Percentiles rank a stretch among this genome's conserved stretches.
Conservation (phyloP, 2,888 invertebrate species). For the Parnassius glacialis region DNA sequence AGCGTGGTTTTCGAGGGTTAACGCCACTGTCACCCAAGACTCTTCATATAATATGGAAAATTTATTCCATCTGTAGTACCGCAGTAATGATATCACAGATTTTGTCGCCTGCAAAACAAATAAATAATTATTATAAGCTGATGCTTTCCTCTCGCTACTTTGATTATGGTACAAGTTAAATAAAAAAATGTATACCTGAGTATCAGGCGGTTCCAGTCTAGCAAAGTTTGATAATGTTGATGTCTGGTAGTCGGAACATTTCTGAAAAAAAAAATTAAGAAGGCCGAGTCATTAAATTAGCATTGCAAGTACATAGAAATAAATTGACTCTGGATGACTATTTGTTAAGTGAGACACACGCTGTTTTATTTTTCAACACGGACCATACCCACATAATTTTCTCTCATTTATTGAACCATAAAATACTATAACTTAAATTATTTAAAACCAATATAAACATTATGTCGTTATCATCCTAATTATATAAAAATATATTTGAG, state of each 20-base stretch:
- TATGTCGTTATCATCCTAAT: no score
- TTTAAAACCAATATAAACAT: no score
- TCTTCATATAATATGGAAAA: slow-evolving; percentile 94
- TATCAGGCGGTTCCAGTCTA: slow-evolving; percentile 95
- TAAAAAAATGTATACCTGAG: slow-evolving; percentile 82
- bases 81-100: slow-evolving; percentile 94
- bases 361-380: no score
- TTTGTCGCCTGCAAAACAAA: slow-evolving; percentile 88
- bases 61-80: slow-evolving; percentile 96
- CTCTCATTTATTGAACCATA: no score
- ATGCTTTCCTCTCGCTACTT: background rate
- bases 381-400: no score
- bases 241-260: slow-evolving; percentile 95
- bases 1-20: slow-evolving; percentile 89
- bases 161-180: background rate
- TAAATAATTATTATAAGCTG: background rate
- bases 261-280: slow-evolving; percentile 81
- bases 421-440: no score
- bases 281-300: no score
- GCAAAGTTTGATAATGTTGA: slow-evolving; percentile 95
- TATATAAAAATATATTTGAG: no score
- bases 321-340: no score
- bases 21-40: slow-evolving; percentile 90
- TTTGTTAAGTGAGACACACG: no score
- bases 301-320: no score